phyloP scores from a whole-genome alignment of 2,113 vertebrate genomes.

The Phyllopteryx taeniolatus region DNA sequence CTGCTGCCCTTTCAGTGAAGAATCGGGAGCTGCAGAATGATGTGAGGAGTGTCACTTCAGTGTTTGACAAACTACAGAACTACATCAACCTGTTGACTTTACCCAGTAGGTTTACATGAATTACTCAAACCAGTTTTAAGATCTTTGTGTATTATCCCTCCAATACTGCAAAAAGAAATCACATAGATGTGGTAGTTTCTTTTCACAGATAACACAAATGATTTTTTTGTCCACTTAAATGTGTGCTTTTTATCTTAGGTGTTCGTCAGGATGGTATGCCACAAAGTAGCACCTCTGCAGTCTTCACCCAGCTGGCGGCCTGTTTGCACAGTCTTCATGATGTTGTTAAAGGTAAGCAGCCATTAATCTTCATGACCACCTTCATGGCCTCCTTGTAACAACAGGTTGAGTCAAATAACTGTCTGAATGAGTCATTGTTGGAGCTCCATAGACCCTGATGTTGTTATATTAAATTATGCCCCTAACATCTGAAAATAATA shows the following conservation, averaged over 20 bases:
- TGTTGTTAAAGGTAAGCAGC: slow-evolving; percentile 82
- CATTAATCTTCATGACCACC: neutral
- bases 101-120: slow-evolving; percentile 81
- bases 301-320: slow-evolving; percentile 86
- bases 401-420: neutral
- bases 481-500: neutral
- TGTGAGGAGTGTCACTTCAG: slow-evolving; percentile 82
- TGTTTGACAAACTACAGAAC: slow-evolving; percentile 88
- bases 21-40: slow-evolving; percentile 87
- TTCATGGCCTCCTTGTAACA: neutral
- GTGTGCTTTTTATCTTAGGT: slow-evolving; percentile 53
- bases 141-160: neutral
- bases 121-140: neutral
- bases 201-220: neutral
- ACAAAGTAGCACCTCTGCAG: slow-evolving; percentile 81
- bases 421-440: neutral
- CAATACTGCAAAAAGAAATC: neutral
- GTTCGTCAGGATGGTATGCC: slow-evolving; percentile 79
- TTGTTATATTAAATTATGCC: neutral
- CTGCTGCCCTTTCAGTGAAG: slow-evolving; percentile 79
- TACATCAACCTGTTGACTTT: slow-evolving; percentile 86
- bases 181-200: neutral
- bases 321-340: slow-evolving; percentile 87
- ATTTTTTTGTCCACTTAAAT: slow-evolving; percentile 3
- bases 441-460: neutral